Conservation (phyloP, 2,113 vertebrate genomes). For the Marmota monax region DNA sequence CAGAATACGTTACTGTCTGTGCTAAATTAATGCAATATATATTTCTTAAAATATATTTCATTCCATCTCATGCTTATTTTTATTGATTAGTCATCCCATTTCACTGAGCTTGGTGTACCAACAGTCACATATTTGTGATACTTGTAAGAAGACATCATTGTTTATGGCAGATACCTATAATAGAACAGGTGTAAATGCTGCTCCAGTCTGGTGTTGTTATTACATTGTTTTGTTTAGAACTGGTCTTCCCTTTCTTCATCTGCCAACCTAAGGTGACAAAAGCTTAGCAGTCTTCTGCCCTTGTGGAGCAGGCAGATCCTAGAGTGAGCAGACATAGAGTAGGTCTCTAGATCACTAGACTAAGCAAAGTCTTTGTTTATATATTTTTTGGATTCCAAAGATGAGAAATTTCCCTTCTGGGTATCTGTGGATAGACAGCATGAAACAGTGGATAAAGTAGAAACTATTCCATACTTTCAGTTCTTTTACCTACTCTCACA, state of each 20-base stretch:
- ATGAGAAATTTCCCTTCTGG: neutral
- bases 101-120: neutral
- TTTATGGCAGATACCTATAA: neutral
- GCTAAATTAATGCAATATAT: slow-evolving; percentile 66
- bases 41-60: slow-evolving; percentile 66
- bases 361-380: neutral
- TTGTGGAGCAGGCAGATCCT: neutral
- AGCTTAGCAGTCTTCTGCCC: neutral
- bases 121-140: neutral
- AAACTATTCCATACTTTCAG: neutral
- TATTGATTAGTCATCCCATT: slow-evolving; percentile 62
- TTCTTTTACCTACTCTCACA: neutral
- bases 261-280: neutral
- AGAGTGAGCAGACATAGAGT: no score
- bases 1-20: slow-evolving; percentile 66
- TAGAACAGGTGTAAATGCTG: neutral
- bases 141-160: neutral
- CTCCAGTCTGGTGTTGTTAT: neutral
- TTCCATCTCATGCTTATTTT: slow-evolving; percentile 58
- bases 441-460: neutral
- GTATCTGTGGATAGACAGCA: neutral
- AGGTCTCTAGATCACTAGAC: neutral
- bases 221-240: neutral
- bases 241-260: neutral
- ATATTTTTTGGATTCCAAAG: neutral